These are phyloP conservation scores for Parauchenoglanis ngamensis DNA, from an alignment of 2,797 vertebrate genomes.

Conservation along the genomic window DNA sequence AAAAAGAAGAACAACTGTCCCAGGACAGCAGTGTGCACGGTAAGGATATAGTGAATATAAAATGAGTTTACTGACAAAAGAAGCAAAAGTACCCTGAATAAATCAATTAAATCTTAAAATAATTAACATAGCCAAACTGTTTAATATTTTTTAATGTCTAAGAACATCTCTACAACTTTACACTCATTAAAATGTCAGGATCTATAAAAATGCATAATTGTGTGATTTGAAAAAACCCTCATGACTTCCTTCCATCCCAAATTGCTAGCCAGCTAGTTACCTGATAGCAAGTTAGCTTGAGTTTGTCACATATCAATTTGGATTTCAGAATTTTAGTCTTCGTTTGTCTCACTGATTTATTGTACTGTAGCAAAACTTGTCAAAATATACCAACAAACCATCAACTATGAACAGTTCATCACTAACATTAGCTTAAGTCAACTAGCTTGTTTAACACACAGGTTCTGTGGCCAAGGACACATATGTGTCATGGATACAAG, in stretches of 20 bases:
- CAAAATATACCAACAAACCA: background rate
- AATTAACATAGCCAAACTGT: background rate
- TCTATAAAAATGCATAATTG: background rate
- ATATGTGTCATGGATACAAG: no score
- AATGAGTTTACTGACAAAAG: background rate
- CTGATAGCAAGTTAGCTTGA: background rate
- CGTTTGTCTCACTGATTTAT: background rate
- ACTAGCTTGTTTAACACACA: background rate
- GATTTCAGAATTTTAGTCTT: background rate
- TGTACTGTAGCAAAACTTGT: background rate
- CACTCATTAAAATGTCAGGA: background rate
- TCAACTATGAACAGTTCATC: background rate
- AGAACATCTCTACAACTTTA: background rate
- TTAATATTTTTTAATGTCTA: background rate
- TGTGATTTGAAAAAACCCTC: background rate
- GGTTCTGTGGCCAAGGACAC: background rate
- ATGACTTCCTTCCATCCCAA: background rate
- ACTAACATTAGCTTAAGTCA: background rate
- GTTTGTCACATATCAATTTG: background rate
- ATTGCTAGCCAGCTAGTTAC: background rate
- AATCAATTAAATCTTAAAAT: background rate
- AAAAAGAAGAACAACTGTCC: slow-evolving; percentile 20
- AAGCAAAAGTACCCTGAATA: background rate
- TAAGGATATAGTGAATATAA: background rate
- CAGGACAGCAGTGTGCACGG: background rate